Evolutionary conservation across 1,140 invertebrate genomes (phyloP), one percentile per base, ranked within the genome.

Genomic region (Caenorhabditis latens): DNA sequence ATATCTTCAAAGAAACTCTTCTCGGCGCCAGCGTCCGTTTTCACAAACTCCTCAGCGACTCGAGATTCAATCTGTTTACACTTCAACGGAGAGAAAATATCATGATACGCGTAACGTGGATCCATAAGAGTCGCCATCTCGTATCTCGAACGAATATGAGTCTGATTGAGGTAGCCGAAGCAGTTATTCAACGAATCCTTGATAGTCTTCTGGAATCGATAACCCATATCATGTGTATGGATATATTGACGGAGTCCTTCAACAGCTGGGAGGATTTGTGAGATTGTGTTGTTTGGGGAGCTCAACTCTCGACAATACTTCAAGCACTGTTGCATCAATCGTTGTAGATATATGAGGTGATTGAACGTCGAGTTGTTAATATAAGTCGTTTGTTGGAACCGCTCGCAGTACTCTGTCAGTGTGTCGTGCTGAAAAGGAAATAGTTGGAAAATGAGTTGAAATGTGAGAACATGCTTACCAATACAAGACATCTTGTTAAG

Each of bases 401-500:
- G 8, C 8, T 46, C 16, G n/a, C 42, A 71, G 67, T 32, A 46
- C 16, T 71, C 67, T 5, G 42, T 46, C 14, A 71, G 46, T 5
- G 67, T 71, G 67, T 71, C 67, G 42, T 71, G 67, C 67, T 71
- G 67, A n/a, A 71, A 71, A 42, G 19, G 7, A 40, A n/a, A 19
- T 16, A 58, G 13, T 19, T 58, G 7, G 14, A 9, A 61, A 61
- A n/a, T 9, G 21, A 61, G 9, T 9, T 61, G 21, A 21, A 61
- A 61, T 9, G 16, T 11, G 4, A 14, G 16, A 53, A 53, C 11
- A 14, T 58, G 2, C 67, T 71, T 9, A 71, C 67, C 67, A 71
- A 48, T 46, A 46, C 42, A 16, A 71, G 19, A 48, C 42, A 71
- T 7, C 24, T 14, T 19, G 67, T 46, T 42, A 71, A 19, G 24